Conservation (phyloP, 2,113 vertebrate genomes). For the Gymnarchus niloticus region DNA sequence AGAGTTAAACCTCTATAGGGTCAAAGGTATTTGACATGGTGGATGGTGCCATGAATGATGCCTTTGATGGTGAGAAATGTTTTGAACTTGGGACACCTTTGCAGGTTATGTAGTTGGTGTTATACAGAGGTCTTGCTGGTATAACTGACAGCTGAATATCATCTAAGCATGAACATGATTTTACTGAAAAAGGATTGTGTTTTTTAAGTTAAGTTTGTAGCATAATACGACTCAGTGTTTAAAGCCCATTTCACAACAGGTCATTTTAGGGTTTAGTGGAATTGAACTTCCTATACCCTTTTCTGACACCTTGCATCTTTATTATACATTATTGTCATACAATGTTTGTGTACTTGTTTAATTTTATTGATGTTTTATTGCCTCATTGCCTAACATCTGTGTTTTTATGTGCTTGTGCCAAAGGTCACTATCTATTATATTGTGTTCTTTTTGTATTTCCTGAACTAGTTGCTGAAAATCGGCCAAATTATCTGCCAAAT, state of each 20-base stretch:
- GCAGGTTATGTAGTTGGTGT: background rate
- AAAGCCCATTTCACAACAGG: background rate
- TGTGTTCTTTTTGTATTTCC: background rate
- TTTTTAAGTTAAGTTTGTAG: background rate
- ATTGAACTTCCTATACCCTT: background rate
- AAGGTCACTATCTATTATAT: background rate
- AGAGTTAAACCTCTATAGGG: background rate
- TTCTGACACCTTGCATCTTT: background rate
- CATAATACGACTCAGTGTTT: no score
- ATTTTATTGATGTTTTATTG: background rate
- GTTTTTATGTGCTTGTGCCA: background rate
- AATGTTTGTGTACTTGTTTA: background rate
- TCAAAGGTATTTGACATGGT: background rate
- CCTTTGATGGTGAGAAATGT: background rate
- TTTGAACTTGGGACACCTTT: background rate
- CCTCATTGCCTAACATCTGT: background rate
- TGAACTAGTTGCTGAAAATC: background rate
- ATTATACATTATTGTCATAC: background rate
- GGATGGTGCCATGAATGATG: background rate
- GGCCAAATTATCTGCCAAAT: background rate
- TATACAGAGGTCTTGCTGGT: background rate
- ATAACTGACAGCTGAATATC: background rate
- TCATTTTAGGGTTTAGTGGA: background rate
- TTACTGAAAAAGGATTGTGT: background rate
- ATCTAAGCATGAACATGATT: background rate